Base-by-base conservation (phyloP, 1,140 invertebrate species). In the Tetraneura akinire region DNA sequence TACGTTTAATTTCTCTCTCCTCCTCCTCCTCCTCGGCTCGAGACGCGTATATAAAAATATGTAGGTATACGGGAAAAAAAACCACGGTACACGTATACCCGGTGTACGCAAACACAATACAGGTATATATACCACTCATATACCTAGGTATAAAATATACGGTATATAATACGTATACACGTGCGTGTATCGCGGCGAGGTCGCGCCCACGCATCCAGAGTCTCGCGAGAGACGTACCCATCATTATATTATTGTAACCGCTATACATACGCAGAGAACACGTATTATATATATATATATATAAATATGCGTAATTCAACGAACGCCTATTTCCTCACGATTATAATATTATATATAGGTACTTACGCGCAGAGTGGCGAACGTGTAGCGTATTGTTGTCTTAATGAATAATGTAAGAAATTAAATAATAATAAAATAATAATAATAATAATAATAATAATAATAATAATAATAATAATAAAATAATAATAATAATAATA, bases 331-430 rank as follows among this genome's bases (percentile, higher is more conserved):
- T 74, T 74, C 71, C 71, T 57, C n/a, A n/a, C n/a, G n/a, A 53
- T 18, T 37, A 37, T 37, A 37, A 37, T 37, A 37, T 37, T 37
- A 18, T 8, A 45, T 45, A 70, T 47, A 70, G 18, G 32, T 37
- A 71, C 47, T 8, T 18, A n/a, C 10, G 23, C 37, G n/a, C 37
- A 13, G 16, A n/a, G 18, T 45, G 32, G 37, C 3, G 8, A 37
- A 37, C 42, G 64, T 2, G 37, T 14, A n/a, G 37, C 21, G 29
- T 14, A 74, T 55, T 74, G 71, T 74, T 55, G 71, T 37, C 49
- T 74, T 74, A 74, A 74, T 74, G 71, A 74, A 74, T 74, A 74
- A 74, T 74, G 71, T 74, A 55, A 60, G 55, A 68, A n/a, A n/a
- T n/a, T n/a, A n/a, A n/a, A n/a, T n/a, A n/a, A n/a, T n/a, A n/a